Conservation (phyloP, 2,797 vertebrate species). For the Protonibea diacanthus region DNA sequence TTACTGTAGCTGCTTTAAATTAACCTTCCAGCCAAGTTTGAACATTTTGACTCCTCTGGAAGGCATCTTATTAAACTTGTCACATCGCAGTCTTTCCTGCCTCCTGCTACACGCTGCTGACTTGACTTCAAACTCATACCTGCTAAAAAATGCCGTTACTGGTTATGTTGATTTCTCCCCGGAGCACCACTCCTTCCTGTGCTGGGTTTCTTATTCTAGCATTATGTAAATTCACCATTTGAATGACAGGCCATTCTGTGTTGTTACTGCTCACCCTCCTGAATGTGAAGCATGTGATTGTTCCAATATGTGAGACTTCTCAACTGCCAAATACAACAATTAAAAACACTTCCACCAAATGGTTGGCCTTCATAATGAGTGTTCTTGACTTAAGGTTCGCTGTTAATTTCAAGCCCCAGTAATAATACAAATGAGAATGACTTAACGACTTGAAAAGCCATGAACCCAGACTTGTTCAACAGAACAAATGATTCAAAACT, state of each 20-base stretch:
- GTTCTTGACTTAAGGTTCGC: slow-evolving; percentile 26
- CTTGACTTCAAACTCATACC: slow-evolving; percentile 5
- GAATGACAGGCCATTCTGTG: slow-evolving; percentile 7
- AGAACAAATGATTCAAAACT: background rate
- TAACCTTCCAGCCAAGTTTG: slow-evolving; percentile 3
- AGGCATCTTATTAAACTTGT: slow-evolving; percentile 5
- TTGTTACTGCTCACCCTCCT: background rate
- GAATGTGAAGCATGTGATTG: slow-evolving; percentile 5
- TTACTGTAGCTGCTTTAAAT: slow-evolving; percentile 16
- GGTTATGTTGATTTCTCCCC: slow-evolving; percentile 12
- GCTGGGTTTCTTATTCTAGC: slow-evolving; percentile 6
- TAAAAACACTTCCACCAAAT: slow-evolving; percentile 32
- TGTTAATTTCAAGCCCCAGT: slow-evolving; percentile 60
- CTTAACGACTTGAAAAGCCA: background rate
- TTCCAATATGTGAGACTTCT: background rate
- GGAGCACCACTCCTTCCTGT: background rate
- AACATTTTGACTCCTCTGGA: background rate
- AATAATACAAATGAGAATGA: slow-evolving; percentile 44
- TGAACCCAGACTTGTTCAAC: slow-evolving; percentile 7
- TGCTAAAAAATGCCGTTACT: slow-evolving; percentile 8
- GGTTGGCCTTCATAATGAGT: slow-evolving; percentile 28
- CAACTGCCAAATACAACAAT: slow-evolving; percentile 23
- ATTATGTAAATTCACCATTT: slow-evolving; percentile 10
- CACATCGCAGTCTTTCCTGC: slow-evolving; percentile 12
- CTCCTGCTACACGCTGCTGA: slow-evolving; percentile 11